Evolutionary conservation across 2,888 invertebrate genomes (phyloP), one percentile per base, ranked within the genome.

Genomic region (Morpho achilles): DNA sequence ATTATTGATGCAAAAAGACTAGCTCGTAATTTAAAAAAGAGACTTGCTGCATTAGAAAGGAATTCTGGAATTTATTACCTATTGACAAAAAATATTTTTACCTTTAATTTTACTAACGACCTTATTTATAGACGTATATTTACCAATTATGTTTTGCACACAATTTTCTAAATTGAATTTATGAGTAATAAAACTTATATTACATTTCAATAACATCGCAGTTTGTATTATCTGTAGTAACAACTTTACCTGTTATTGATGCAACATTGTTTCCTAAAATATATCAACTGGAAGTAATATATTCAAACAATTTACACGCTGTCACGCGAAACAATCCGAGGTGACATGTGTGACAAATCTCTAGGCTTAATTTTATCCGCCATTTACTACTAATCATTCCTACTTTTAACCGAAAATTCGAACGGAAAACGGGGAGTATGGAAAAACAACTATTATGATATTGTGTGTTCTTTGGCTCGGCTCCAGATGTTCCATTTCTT

Each of bases 401-500:
- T 67, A 70, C 70, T 74, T 78, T 73, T 70, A 71, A 73, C 71
- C 72, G 61, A 65, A 66, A 65, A 62, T 70, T 67, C 70, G 67
- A 61, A 68, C 71, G 70, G 70, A 67, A 75, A 79, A 77, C 74
- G 76, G 77, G 73, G 73, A 32, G 75, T 79, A 77, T 67, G 66
- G 69, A 71, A 80, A 81, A 77, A 59, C 60, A 68, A 68, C 67
- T 66, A 62, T 61, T 65, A 65, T 65, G 62, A 65, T 65, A 67
- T 62, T 60, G 51, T 64, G 64, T 74, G 70, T 70, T 66, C 62
- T 58, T 79, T 88, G 89, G 89, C 83, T 51, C 8, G 7, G 3
- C 65, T 84, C 89, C 89, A 89, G 81, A 69, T 83, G 80, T 77
- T 86, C 79, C 83, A 82, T 86, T 85, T 87, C 83, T 80, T 73